Conservation (phyloP, 1,140 invertebrate species). For the Scaptodrosophila lebanonensis region DNA sequence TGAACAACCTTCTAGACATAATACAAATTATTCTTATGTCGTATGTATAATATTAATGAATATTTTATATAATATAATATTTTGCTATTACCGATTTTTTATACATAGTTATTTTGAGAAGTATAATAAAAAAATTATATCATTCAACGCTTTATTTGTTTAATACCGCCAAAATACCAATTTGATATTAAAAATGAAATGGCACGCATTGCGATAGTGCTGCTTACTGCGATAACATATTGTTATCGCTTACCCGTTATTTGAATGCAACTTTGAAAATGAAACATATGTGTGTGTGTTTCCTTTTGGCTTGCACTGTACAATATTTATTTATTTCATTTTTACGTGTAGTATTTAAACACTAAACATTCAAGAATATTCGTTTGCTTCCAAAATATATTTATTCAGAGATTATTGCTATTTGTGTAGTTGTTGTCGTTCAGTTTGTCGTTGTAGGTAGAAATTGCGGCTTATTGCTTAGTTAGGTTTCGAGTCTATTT, state of each 20-base stretch:
- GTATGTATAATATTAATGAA: too few relatives aligned
- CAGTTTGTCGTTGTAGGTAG: too few relatives aligned
- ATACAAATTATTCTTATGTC: too few relatives aligned
- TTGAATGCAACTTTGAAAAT: background rate
- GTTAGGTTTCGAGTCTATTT: slow-evolving; percentile 17
- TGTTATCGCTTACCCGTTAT: slow-evolving; percentile 4
- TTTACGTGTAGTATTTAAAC: slow-evolving; percentile 6
- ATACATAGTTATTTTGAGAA: too few relatives aligned
- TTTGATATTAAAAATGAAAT: too few relatives aligned
- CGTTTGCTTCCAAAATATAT: slow-evolving; percentile 1
- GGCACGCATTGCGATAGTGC: too few relatives aligned
- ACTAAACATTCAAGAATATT: background rate
- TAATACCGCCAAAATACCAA: too few relatives aligned
- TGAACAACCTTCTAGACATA: too few relatives aligned
- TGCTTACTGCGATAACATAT: background rate
- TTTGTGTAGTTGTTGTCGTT: background rate
- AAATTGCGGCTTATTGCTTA: slow-evolving; percentile 44
- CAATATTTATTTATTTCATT: slow-evolving; percentile 65
- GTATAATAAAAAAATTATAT: too few relatives aligned
- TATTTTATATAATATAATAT: too few relatives aligned
- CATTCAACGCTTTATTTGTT: too few relatives aligned
- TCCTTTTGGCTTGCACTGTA: slow-evolving; percentile 41
- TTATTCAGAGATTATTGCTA: slow-evolving; percentile 19
- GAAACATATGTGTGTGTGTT: background rate
- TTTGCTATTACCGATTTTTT: too few relatives aligned